Percentiles rank a stretch among this genome's conserved stretches.
Evolutionary conservation across 2,113 vertebrate genomes (phyloP).

Genomic region (Anas platyrhynchos): DNA sequence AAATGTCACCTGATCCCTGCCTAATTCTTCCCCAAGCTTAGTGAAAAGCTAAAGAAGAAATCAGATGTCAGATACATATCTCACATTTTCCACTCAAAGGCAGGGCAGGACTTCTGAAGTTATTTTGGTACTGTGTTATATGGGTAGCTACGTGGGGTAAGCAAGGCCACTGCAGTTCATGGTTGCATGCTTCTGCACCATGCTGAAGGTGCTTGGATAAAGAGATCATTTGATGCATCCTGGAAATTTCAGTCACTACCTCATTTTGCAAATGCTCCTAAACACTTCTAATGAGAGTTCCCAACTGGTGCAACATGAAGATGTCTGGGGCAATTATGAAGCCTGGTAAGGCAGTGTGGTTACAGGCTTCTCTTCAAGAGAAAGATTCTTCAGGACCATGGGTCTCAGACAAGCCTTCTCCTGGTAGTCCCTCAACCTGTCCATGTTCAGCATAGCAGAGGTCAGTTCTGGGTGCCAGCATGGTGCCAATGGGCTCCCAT

Average conservation of each 20-base stretch:
- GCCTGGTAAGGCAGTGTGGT: fast-evolving
- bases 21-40: background rate
- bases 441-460: background rate
- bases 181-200: background rate
- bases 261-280: background rate
- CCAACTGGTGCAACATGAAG: background rate
- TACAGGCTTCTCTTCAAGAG: background rate
- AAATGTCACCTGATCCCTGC: fast-evolving
- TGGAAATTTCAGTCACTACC: background rate
- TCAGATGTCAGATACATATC: background rate
- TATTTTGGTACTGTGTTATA: background rate
- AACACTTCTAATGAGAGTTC: background rate
- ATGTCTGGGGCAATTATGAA: background rate
- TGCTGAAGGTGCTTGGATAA: background rate
- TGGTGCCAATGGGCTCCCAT: background rate
- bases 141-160: background rate
- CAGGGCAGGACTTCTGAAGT: background rate
- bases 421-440: background rate
- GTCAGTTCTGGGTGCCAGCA: background rate
- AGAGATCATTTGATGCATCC: background rate
- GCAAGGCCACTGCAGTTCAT: background rate
- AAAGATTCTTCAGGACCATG: background rate
- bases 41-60: background rate
- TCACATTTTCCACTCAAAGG: background rate
- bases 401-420: background rate